Evolutionary conservation across 2,113 vertebrate species (phyloP).

Genomic region (Thamnophis sirtalis): DNA sequence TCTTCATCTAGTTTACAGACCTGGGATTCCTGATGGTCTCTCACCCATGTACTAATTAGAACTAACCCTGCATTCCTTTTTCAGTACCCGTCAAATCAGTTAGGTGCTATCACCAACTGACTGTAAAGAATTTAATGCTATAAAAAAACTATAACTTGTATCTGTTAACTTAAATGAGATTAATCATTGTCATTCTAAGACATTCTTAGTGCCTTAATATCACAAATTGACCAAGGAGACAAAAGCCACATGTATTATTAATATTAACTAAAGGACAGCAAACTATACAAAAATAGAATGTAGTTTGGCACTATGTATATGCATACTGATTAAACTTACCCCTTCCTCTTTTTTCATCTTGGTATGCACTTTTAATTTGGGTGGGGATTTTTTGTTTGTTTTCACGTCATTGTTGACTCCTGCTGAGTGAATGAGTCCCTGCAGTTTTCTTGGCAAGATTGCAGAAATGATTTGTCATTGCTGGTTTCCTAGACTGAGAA

Average conservation of each 20-base stretch:
- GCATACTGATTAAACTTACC: neutral
- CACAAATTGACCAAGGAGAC: neutral
- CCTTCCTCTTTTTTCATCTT: neutral
- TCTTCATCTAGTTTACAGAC: neutral
- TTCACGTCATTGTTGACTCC: neutral
- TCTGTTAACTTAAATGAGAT: neutral
- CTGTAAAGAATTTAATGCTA: too few species aligned
- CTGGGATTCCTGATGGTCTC: neutral
- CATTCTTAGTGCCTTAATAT: neutral
- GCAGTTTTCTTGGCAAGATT: neutral
- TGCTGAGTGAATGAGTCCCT: neutral
- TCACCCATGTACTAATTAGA: neutral
- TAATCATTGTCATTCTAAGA: neutral
- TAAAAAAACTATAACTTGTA: neutral
- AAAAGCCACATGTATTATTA: neutral
- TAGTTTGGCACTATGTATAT: neutral
- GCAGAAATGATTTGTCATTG: neutral
- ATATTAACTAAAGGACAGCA: neutral
- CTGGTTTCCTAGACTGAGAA: neutral
- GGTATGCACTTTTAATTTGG: neutral
- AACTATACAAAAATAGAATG: neutral
- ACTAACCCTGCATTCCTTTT: neutral
- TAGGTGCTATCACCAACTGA: neutral
- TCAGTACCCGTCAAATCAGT: neutral
- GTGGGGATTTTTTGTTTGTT: neutral